These are phyloP conservation scores for Dicrurus megarhynchus DNA, from an alignment of 2,113 vertebrate species.

Conservation along the genomic window DNA sequence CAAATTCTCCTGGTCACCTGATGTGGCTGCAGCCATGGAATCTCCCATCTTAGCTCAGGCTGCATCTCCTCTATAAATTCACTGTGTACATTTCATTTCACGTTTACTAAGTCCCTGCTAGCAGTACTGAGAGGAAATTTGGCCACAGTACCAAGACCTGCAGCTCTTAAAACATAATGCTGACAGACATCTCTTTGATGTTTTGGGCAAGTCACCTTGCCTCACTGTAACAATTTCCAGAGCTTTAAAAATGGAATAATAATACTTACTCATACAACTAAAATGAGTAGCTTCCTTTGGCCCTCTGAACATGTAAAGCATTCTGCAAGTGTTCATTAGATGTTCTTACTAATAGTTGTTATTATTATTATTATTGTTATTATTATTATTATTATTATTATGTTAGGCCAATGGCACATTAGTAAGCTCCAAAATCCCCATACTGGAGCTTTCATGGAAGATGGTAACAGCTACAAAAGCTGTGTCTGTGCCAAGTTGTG, in stretches of 20 bases:
- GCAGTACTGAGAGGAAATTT: background rate
- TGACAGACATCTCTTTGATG: constrained; percentile 33
- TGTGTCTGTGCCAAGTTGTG: background rate
- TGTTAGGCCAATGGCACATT: background rate
- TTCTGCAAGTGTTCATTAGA: background rate
- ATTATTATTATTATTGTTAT: background rate
- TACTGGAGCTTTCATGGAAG: background rate
- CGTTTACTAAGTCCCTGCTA: background rate
- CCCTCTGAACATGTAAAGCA: background rate
- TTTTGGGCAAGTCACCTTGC: constrained; percentile 9
- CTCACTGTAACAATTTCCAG: background rate
- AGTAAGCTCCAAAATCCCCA: background rate
- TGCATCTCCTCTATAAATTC: background rate
- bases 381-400: background rate
- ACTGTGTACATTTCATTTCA: background rate
- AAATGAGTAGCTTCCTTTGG: background rate
- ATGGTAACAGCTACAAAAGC: background rate
- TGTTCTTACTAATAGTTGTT: background rate
- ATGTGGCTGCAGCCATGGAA: background rate
- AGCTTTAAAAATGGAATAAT: constrained; percentile 11
- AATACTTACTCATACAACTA: background rate
- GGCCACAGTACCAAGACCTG: background rate
- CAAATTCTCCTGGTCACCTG: background rate
- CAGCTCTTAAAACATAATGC: background rate
- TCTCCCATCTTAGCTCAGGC: too few species aligned